Evolutionary conservation across 2,888 invertebrate species (phyloP).

Genomic region (Acrobasis consociella): DNA sequence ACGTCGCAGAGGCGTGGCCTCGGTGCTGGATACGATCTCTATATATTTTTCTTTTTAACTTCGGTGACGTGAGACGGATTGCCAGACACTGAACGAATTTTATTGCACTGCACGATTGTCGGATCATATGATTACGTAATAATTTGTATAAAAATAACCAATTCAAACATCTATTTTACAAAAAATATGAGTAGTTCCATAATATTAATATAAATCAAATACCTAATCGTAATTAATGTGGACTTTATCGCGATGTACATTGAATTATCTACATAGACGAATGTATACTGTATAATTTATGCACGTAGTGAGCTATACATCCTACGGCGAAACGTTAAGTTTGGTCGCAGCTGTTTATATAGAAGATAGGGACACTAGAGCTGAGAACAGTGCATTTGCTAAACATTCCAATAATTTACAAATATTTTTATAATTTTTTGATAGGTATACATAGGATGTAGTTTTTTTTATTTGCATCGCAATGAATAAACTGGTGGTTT

Average conservation of each 20-base stretch:
- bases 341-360: slow-evolving; percentile 46
- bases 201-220: slow-evolving; percentile 21
- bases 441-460: slow-evolving; percentile 34
- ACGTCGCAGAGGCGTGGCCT: too few species aligned
- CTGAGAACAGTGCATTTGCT: slow-evolving; percentile 22
- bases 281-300: slow-evolving; percentile 36
- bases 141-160: slow-evolving; percentile 32
- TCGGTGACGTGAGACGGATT: slow-evolving; percentile 17
- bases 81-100: slow-evolving; percentile 28
- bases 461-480: slow-evolving; percentile 29
- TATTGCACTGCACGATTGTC: slow-evolving; percentile 42
- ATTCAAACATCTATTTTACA: slow-evolving; percentile 21
- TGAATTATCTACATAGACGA: slow-evolving; percentile 55
- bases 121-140: slow-evolving; percentile 24
- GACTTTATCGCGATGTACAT: slow-evolving; percentile 36
- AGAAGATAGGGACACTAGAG: slow-evolving; percentile 23
- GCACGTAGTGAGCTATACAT: slow-evolving; percentile 48
- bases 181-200: slow-evolving; percentile 21
- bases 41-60: slow-evolving; percentile 33
- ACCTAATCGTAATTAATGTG: slow-evolving; percentile 18
- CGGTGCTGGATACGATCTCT: slow-evolving; percentile 34
- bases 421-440: slow-evolving; percentile 33
- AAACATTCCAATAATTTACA: slow-evolving; percentile 44
- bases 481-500: not conserved
- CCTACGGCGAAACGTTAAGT: slow-evolving; percentile 40